Base-by-base conservation (phyloP, 2,888 invertebrate genomes). In the Sialis fuliginosa region DNA sequence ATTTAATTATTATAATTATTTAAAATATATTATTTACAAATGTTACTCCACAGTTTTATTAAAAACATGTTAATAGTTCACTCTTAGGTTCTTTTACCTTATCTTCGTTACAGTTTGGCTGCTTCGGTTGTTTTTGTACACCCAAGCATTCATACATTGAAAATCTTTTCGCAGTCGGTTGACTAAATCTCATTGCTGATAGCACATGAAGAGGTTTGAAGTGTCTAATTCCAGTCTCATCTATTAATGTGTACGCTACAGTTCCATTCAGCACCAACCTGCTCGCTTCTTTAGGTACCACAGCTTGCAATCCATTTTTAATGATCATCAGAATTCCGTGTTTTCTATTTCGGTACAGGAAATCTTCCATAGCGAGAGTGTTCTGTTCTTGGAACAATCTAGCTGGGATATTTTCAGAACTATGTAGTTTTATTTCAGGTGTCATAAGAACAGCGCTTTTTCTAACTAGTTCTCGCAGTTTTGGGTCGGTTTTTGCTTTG, bases 151-250 rank as follows among this genome's bases (percentile, higher is more conserved):
- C 72, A 55, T 78, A 78, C 72, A 77, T 77, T 6, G 76, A 75
- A 54, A 77, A 77, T n/a, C 78, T 68, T 59, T 77, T 74, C 6
- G 75, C 74, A 6, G 71, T 71, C 1, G 77, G 75, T 54, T 77
- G 72, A 52, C 77, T 77, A 31, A 84, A 63, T 53, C 78, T 76
- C 47, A 84, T 63, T 1, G 81, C 80, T 31, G 77, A 76, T 60
- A 82, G 79, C 48, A 81, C 81, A 57, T 82, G 80, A 54, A 82
- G 66, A 0, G 84, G 84, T 57, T 82, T 82, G 57, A 85, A 84
- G 56, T 79, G 78, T 48, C 75, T 75, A 34, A 85, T 76, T 30
- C 86, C 85, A 52, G 71, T 75, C 61, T 86, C 85, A 55, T 85
- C 84, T 4, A 86, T 71, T 6, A 85, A 75, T 8, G 81, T 79